Percentiles rank a stretch among this genome's conserved stretches.
phyloP scores from a whole-genome alignment of 2,888 invertebrate genomes.

The Tachystola acroxantha region DNA sequence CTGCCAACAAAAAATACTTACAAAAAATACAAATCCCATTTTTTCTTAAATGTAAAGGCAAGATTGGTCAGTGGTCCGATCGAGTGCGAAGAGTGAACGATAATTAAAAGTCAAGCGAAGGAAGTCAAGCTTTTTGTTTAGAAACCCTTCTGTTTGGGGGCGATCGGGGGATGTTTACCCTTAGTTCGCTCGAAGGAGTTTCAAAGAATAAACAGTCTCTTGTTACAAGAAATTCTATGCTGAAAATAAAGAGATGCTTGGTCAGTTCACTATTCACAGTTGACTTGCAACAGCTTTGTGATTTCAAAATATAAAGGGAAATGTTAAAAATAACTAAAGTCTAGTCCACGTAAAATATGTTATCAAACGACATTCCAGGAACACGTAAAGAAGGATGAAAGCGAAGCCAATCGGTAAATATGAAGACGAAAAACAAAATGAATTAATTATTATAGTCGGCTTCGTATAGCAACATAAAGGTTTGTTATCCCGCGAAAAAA shows the following conservation, averaged over 20 bases:
- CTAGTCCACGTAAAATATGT: no score
- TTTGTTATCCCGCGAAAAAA: no score
- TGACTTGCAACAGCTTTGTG: slow-evolving; percentile 3
- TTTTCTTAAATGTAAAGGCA: slow-evolving; percentile 63
- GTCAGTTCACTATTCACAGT: slow-evolving; percentile 3
- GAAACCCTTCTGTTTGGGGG: slow-evolving; percentile 33
- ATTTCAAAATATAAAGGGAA: neutral
- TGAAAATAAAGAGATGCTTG: slow-evolving; percentile 19
- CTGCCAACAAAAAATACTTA: slow-evolving; percentile 31
- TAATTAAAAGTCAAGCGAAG: slow-evolving; percentile 70
- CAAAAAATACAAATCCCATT: slow-evolving; percentile 58
- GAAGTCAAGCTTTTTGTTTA: slow-evolving; percentile 44
- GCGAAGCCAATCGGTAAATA: no score
- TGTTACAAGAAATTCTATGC: slow-evolving; percentile 28
- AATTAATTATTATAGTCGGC: no score
- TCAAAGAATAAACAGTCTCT: slow-evolving; percentile 50
- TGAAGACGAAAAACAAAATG: no score
- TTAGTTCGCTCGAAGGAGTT: slow-evolving; percentile 44
- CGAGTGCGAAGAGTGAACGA: slow-evolving; percentile 63
- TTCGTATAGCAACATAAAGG: no score
- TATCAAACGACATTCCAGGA: no score
- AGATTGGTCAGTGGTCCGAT: slow-evolving; percentile 61
- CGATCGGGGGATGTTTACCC: slow-evolving; percentile 44
- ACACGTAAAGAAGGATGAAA: no score
- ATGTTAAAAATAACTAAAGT: no score